Evolutionary conservation across 2,113 vertebrate species (phyloP).

Genomic region (Coregonus clupeaformis): DNA sequence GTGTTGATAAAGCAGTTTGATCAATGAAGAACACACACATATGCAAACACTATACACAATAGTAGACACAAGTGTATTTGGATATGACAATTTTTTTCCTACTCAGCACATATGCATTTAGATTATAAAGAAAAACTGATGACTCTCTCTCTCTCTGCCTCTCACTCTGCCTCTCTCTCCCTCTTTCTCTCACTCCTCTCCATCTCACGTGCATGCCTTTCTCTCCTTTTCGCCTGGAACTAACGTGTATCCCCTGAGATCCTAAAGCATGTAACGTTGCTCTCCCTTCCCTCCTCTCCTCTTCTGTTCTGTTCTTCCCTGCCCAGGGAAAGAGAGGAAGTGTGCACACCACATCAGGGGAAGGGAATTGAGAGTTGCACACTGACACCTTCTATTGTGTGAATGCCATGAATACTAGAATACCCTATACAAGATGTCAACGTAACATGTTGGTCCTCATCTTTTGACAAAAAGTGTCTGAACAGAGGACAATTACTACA

Average conservation of each 20-base stretch:
- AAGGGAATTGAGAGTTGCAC: not conserved
- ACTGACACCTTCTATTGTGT: not conserved
- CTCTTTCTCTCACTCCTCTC: not conserved
- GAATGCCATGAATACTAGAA: not conserved
- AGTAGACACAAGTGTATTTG: not conserved
- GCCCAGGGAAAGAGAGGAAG: not conserved
- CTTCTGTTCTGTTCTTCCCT: not conserved
- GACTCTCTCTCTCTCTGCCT: not conserved
- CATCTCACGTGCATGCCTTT: not conserved
- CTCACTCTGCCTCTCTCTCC: not conserved
- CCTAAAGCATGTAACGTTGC: not conserved
- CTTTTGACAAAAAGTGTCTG: too few relatives aligned
- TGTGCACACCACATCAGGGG: not conserved
- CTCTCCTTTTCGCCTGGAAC: not conserved
- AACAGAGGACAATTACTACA: too few relatives aligned
- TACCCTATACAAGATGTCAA: not conserved
- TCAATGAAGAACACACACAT: not conserved
- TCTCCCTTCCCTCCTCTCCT: not conserved
- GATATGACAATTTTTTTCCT: not conserved
- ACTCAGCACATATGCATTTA: constrained; percentile 20
- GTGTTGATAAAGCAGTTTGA: too few relatives aligned
- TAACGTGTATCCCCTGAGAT: not conserved
- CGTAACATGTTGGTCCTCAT: not conserved
- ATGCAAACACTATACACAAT: not conserved
- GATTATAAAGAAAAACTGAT: constrained; percentile 6